Base-by-base conservation (phyloP, 2,113 vertebrate genomes). In the Glareola pratincola region DNA sequence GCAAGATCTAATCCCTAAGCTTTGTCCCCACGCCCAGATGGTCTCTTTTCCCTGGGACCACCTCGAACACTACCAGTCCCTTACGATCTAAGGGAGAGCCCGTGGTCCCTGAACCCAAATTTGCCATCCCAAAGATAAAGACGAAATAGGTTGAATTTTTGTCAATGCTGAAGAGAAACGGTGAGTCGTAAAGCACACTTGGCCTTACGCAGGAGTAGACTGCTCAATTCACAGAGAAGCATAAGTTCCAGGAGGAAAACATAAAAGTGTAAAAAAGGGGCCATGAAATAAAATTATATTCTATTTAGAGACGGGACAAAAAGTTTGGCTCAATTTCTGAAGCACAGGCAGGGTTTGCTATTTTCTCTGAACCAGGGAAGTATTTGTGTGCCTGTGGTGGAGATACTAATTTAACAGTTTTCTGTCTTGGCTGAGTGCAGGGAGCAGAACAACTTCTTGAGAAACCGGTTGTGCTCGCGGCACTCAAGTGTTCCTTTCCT, bases 281-380 rank as follows among this genome's bases (percentile, higher is more conserved):
- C 50, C 51, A 12, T 43, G 91, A 94, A 92, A 77, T 63, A 63
- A 95, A 92, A 56, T 71, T 14, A 2, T 64, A 8, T 67, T 95
- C 80, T 89, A 43, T 92, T 95, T 94, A 94, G 80, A 92, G 68
- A 71, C n/a, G 51, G 51, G 39, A 90, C 29, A 68, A 88, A 79
- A 95, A 12, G 9, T 50, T 63, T 89, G 64, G 50, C 64, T 50
- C 63, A 24, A 59, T 74, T 30, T 88, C 54, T 86, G 82, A 92
- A 90, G 78, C 34, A 39, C 41, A 80, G 19, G 4, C 26, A 77
- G 48, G 41, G 47, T 74, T 95, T 96, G n/a, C 72, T 93, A 4
- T 94, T 96, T 92, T 85, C 79, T 95, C 63, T 84, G 59, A 92
- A 90, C 45, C 21, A 80, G 27, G 74, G 60, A 74, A 87, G 23